These are phyloP conservation scores for Anguilla japonica DNA, from an alignment of 2,113 vertebrate genomes.

Conservation along the genomic window DNA sequence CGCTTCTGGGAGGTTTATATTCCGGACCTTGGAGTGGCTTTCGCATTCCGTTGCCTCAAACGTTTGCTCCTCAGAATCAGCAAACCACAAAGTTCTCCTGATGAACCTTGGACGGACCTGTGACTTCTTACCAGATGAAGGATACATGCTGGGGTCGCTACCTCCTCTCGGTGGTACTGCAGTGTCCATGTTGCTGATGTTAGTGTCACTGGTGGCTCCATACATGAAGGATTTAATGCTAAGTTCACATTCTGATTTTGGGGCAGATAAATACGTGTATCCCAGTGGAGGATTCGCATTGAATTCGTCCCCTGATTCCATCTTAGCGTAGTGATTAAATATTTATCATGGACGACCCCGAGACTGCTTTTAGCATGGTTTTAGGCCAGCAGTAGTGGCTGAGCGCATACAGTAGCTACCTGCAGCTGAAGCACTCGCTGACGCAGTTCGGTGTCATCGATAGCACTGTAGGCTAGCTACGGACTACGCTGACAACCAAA, in stretches of 20 bases:
- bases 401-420: conserved; percentile 50
- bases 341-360: conserved; percentile 52
- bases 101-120: conserved; percentile 84
- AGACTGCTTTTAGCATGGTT: conserved; percentile 57
- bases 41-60: conserved; percentile 75
- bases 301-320: conserved; percentile 74
- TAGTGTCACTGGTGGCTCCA: conserved; percentile 65
- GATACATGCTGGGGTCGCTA: conserved; percentile 66
- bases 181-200: conserved; percentile 58
- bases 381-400: conserved; percentile 52
- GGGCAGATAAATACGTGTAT: conserved; percentile 62
- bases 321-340: conserved; percentile 58
- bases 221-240: conserved; percentile 63
- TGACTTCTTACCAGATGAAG: conserved; percentile 62
- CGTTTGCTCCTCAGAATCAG: conserved; percentile 82
- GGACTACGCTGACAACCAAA: conserved; percentile 36
- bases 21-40: conserved; percentile 50
- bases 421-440: conserved; percentile 64
- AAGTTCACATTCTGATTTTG: conserved; percentile 66
- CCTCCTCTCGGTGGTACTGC: conserved; percentile 64
- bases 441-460: conserved; percentile 68
- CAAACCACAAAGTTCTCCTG: conserved; percentile 85
- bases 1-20: conserved; percentile 61
- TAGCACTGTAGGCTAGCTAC: conserved; percentile 37
- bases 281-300: conserved; percentile 62